Base-by-base conservation (phyloP, 2,797 vertebrate genomes). In the Sebastes matsubarae region DNA sequence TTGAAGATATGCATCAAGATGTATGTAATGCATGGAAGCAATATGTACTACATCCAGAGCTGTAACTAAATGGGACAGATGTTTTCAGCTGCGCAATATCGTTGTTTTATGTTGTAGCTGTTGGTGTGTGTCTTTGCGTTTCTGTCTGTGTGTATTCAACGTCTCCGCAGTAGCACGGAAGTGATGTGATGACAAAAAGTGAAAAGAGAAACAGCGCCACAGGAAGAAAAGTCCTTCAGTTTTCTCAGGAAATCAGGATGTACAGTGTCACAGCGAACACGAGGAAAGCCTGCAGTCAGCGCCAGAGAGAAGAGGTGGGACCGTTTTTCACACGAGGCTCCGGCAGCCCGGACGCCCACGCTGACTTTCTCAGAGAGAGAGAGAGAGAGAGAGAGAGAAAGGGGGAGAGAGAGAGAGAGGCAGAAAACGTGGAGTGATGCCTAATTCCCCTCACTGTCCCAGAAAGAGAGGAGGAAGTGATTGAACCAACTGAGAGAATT, bases 291-390 rank as follows among this genome's bases (percentile, higher is more conserved):
- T 77, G 72, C 70, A 81, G 80, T 29, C 66, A 27, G 54, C 30
- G 74, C 71, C 76, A 72, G 64, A 79, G 54, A 72, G 81, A 73
- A 82, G 89, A 90, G 87, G 82, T 74, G 83, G 78, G 75, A 80
- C 78, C 66, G 36, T 77, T 86, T 91, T 90, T 90, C 84, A 89
- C 88, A 89, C 67, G 13, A 82, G 68, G 77, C 87, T 84, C 77
- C 81, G 70, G 86, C 87, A 90, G 90, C 84, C 78, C 27, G 25
- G 87, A 88, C 92, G 77, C 92, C 92, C 81, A 93, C 91, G 66
- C 90, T 0, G 30, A 80, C 86, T 93, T 94, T 93, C 91, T 93
- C 89, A 94, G 87, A 80, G 73, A 73, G 24, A 0, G 42, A 5
- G 14, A 20, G 50, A 74, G 69, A 55, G 55, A 69, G 55, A 38